These are phyloP conservation scores for Pedetes capensis DNA, from an alignment of 2,113 vertebrate species.

Conservation along the genomic window DNA sequence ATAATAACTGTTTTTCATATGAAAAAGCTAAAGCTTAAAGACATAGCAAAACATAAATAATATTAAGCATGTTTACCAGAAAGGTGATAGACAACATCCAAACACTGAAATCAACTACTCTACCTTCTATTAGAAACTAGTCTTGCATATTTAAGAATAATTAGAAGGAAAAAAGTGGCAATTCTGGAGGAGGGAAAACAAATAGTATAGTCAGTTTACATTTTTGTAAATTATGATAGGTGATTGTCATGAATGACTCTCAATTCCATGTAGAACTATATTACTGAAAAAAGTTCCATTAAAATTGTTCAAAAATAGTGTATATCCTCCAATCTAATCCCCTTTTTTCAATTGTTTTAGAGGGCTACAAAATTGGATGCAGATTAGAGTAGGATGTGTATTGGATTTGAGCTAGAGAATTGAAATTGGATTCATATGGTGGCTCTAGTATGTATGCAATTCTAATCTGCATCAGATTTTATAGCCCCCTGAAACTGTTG, in stretches of 20 bases:
- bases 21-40: slow-evolving; percentile 20
- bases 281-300: background rate
- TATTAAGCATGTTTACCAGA: background rate
- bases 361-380: too few relatives aligned
- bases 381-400: too few relatives aligned
- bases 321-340: too few relatives aligned
- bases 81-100: background rate
- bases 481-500: too few relatives aligned
- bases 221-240: background rate
- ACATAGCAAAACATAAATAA: background rate
- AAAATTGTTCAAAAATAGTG: background rate
- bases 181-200: background rate
- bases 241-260: background rate
- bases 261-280: background rate
- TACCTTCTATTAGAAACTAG: too few relatives aligned
- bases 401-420: too few relatives aligned
- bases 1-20: background rate
- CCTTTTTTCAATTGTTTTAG: too few relatives aligned
- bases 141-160: slow-evolving; percentile 34
- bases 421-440: too few relatives aligned
- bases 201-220: background rate
- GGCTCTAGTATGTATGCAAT: too few relatives aligned
- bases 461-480: too few relatives aligned
- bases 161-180: background rate
- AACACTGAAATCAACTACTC: background rate